Evolutionary conservation across 2,113 vertebrate genomes (phyloP), one percentile per base, ranked within the genome.

Genomic region (Odontophorus gujanensis): DNA sequence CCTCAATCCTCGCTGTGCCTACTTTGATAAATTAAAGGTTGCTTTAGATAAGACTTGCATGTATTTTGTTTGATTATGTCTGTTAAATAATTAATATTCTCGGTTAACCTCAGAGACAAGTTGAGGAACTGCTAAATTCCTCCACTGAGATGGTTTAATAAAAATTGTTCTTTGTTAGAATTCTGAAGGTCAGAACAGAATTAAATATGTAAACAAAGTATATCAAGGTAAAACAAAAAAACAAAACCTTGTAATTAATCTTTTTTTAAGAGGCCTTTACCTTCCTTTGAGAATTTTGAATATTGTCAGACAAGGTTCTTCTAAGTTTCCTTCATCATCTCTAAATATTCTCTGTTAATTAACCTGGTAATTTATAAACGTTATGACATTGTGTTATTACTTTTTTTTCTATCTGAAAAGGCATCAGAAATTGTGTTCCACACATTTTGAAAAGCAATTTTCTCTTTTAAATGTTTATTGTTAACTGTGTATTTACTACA

Each of bases 281-380:
- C 68, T 90, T 82, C 93, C 85, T 92, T 82, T 85, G 94, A 95
- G 92, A 90, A 62, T 90, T 91, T 65, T 26, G 9, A 86, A 76
- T 77, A 62, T 63, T 78, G 43, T 72, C 58, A 92, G 69, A 73
- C 53, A 79, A 79, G 38, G 43, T 89, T 92, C 69, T 85, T 86
- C 61, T 86, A 69, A 65, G 88, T 88, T 97, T 95, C 79, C 87
- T 96, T 96, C 67, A 68, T 87, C 78, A n/a, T 89, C 94, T 87
- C 90, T 95, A 87, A 96, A 94, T 94, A 90, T 67, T 95, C 62
- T 13, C 58, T 89, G 66, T 92, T 97, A 96, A 97, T 96, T 95
- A 96, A 95, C 75, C 81, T 84, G 86, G 69, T 76, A 8, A 82
- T 88, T 97, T 96, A 92, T 80, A 89, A 93, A 78, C 26, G 48